Percentiles rank a stretch among this genome's conserved stretches.
phyloP scores from a whole-genome alignment of 2,888 invertebrate genomes.

The Orthosia cruda region DNA sequence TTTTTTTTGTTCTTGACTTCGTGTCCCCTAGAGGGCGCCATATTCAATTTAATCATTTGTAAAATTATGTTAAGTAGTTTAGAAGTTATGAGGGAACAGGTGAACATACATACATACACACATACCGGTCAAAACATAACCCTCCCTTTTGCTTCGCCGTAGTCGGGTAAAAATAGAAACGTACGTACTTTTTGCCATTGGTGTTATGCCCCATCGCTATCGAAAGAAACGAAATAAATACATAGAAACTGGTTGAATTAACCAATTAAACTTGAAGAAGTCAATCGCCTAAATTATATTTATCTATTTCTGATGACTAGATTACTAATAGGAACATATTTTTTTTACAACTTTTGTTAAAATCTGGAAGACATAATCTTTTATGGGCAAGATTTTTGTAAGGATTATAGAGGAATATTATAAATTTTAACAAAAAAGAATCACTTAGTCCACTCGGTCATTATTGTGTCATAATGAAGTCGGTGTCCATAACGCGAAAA shows the following conservation, averaged over 20 bases:
- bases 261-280: slow-evolving; percentile 11
- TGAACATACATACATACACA: too few species aligned
- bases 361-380: slow-evolving; percentile 30
- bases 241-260: neutral
- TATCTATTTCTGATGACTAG: slow-evolving; percentile 28
- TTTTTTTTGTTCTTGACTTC: too few species aligned
- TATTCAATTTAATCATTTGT: too few species aligned
- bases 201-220: neutral
- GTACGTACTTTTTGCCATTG: too few species aligned
- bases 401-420: neutral
- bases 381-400: slow-evolving; percentile 26
- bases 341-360: slow-evolving; percentile 27
- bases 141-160: too few species aligned
- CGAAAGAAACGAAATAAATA: neutral
- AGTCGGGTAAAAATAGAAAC: too few species aligned
- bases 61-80: too few species aligned
- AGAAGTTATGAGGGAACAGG: too few species aligned
- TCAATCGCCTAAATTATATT: slow-evolving; percentile 15
- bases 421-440: slow-evolving; percentile 20
- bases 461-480: too few species aligned
- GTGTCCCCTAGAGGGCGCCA: too few species aligned
- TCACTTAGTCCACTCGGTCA: slow-evolving; percentile 21
- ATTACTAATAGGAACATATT: slow-evolving; percentile 34
- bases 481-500: too few species aligned
- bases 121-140: too few species aligned